Conservation (phyloP, 2,113 vertebrate species). For the Craseonycteris thonglongyai region DNA sequence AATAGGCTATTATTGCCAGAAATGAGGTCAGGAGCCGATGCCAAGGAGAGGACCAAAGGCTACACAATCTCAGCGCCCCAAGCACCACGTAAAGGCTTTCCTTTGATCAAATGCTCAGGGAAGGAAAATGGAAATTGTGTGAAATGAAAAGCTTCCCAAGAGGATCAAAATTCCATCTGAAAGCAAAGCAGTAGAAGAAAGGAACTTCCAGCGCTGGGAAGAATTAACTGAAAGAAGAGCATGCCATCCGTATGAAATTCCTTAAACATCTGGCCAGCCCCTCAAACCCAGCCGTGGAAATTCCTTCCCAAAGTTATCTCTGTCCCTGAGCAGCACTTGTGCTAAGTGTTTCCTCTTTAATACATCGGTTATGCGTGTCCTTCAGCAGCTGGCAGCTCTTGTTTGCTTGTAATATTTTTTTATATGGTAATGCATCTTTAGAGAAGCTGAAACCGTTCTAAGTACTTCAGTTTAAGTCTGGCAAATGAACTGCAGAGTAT, state of each 20-base stretch:
- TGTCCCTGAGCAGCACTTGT: background rate
- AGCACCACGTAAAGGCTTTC: background rate
- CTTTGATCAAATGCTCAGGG: conserved; percentile 23
- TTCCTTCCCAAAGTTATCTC: background rate
- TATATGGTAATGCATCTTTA: background rate
- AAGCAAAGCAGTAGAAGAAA: background rate
- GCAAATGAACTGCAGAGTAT: background rate
- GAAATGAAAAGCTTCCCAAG: conserved; percentile 34
- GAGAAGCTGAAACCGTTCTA: background rate
- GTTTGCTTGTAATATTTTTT: background rate
- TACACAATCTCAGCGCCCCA: background rate
- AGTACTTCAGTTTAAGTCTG: background rate
- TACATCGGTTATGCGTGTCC: fast-evolving
- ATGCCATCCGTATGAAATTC: background rate
- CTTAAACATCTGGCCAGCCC: background rate
- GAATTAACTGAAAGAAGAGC: background rate
- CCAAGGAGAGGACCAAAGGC: background rate
- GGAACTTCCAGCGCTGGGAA: background rate
- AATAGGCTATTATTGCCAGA: background rate
- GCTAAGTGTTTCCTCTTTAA: background rate
- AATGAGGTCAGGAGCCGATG: background rate
- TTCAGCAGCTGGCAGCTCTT: background rate
- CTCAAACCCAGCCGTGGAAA: background rate
- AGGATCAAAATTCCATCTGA: conserved; percentile 33
- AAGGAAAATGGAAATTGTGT: background rate